phyloP scores from a whole-genome alignment of 2,888 invertebrate genomes.

The Himalopsyche kuldschensis region DNA sequence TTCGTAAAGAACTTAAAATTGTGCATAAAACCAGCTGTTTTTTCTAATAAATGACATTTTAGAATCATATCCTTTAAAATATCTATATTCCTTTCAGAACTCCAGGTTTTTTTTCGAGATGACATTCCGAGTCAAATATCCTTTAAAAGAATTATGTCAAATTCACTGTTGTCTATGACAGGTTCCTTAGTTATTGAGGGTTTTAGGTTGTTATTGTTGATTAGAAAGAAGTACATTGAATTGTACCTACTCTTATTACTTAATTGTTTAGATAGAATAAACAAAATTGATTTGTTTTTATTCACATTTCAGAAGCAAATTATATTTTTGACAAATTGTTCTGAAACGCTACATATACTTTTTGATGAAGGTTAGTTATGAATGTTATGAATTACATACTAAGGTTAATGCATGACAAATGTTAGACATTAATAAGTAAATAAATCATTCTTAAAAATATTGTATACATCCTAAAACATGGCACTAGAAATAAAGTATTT shows the following conservation, averaged over 20 bases:
- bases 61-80: too few species aligned
- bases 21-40: too few species aligned
- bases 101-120: too few species aligned
- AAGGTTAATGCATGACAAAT: background rate
- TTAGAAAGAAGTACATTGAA: background rate
- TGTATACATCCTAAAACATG: background rate
- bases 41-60: too few species aligned
- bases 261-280: background rate
- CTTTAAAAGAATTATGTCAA: too few species aligned
- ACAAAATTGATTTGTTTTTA: slow-evolving; percentile 40
- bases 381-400: background rate
- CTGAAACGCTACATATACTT: background rate
- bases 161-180: background rate
- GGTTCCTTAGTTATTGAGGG: background rate
- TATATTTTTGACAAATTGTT: background rate
- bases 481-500: background rate
- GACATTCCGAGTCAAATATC: too few species aligned
- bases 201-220: background rate
- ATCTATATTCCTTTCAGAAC: too few species aligned
- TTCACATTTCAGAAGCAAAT: background rate
- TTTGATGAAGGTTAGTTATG: slow-evolving; percentile 6
- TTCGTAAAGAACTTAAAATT: too few species aligned
- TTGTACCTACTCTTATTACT: background rate
- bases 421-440: background rate
- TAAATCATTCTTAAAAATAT: background rate